These are phyloP conservation scores for Trichogramma dendrolimi DNA, from an alignment of 2,888 invertebrate genomes.

Conservation along the genomic window DNA sequence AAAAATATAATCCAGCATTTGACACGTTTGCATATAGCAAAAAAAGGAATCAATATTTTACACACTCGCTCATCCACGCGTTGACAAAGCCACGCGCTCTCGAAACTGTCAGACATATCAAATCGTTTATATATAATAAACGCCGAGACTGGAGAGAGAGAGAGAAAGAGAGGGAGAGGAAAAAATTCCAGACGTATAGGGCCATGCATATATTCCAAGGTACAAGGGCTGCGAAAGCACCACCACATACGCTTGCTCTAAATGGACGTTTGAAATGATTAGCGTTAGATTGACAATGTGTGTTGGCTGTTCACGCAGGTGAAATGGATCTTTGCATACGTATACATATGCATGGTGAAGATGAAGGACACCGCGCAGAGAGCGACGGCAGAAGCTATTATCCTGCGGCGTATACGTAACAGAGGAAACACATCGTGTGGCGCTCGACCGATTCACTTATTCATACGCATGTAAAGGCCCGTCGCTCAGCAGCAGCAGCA, in stretches of 20 bases:
- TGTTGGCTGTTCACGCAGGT: slow-evolving; percentile 10
- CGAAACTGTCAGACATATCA: no score
- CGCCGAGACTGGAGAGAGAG: background rate
- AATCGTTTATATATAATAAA: background rate
- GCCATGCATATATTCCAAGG: slow-evolving; percentile 9
- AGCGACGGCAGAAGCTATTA: background rate
- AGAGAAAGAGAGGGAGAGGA: background rate
- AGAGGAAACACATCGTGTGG: background rate
- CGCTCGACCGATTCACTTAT: slow-evolving; percentile 2
- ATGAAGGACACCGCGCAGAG: no score
- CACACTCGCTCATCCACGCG: no score
- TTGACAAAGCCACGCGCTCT: no score
- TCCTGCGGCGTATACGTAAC: no score
- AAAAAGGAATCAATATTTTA: no score
- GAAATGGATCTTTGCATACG: slow-evolving; percentile 10
- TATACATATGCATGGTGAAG: background rate
- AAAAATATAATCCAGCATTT: no score
- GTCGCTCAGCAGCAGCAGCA: no score
- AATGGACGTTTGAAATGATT: slow-evolving; percentile 32
- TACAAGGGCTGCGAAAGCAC: slow-evolving; percentile 3
- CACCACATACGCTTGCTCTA: background rate
- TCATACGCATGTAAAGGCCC: slow-evolving; percentile 2
- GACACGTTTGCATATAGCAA: no score
- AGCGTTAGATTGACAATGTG: slow-evolving; percentile 26
- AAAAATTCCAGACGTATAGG: slow-evolving; percentile 8